Evolutionary conservation across 2,888 invertebrate species (phyloP).

Genomic region (Frankliniella fusca): DNA sequence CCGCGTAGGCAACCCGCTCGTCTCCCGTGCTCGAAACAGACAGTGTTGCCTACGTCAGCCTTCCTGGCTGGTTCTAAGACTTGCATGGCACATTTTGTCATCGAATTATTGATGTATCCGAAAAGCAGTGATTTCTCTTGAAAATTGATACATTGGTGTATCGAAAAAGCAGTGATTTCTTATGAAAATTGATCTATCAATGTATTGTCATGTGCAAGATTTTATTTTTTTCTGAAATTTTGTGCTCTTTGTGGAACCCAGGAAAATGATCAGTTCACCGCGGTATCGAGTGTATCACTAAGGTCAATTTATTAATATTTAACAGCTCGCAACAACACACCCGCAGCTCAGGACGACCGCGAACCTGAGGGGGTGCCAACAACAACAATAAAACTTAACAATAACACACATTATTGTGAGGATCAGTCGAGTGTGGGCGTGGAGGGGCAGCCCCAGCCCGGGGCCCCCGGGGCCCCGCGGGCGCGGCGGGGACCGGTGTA

Average conservation of each 20-base stretch:
- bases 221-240: not conserved
- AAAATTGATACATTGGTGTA: not conserved
- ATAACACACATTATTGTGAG: conserved; percentile 16
- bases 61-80: not conserved
- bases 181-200: not conserved
- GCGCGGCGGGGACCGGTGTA: not conserved
- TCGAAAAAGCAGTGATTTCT: not conserved
- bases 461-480: not conserved
- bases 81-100: not conserved
- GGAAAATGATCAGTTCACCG: not conserved
- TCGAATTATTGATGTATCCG: too few relatives aligned
- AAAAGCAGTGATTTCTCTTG: not conserved
- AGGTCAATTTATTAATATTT: conserved; percentile 14
- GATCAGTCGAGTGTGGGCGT: conserved; percentile 19
- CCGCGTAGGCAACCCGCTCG: not conserved
- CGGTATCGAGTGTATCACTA: not conserved
- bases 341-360: not conserved
- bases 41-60: not conserved
- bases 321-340: conserved; percentile 16
- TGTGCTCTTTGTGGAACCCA: not conserved
- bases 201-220: too few relatives aligned
- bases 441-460: not conserved
- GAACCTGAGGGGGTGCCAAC: not conserved
- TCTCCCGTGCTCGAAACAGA: not conserved
- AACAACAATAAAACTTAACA: not conserved